A percentile compares a stretch with the other conserved stretches of the same genome.
phyloP scores from a whole-genome alignment of 2,888 invertebrate species.

The Hirtodrosophila cameraria region DNA sequence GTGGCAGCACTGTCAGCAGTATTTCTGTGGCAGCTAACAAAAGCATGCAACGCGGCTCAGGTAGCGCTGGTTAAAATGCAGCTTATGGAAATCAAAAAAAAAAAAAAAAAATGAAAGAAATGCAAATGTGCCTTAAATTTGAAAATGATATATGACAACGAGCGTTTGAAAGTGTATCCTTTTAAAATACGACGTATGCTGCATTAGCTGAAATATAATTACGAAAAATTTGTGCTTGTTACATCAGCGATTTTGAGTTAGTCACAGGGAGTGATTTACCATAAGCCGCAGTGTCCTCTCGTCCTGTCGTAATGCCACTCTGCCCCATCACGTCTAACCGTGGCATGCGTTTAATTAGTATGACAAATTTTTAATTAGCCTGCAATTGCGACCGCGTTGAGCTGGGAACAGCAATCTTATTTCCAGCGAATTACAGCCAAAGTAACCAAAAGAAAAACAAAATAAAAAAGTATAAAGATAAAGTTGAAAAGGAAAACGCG shows the following conservation, averaged over 20 bases:
- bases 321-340: constrained; percentile 34
- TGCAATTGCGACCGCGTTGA: constrained; percentile 63
- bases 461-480: too few relatives aligned
- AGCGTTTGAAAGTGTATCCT: not conserved
- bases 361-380: constrained; percentile 78
- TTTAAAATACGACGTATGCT: constrained; percentile 5
- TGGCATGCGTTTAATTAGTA: constrained; percentile 74
- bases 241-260: constrained; percentile 13
- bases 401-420: constrained; percentile 67
- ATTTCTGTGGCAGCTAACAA: constrained; percentile 36
- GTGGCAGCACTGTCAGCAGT: constrained; percentile 62
- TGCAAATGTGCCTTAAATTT: constrained; percentile 67
- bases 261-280: constrained; percentile 51
- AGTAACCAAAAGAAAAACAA: constrained; percentile 32
- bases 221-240: constrained; percentile 42
- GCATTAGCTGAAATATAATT: constrained; percentile 63
- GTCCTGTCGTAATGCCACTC: constrained; percentile 20
- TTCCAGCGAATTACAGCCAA: constrained; percentile 63
- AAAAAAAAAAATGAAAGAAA: constrained; percentile 35
- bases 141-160: constrained; percentile 56
- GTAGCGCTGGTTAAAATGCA: constrained; percentile 43
- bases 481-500: too few relatives aligned
- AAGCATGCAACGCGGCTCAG: constrained; percentile 41
- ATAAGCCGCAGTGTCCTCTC: constrained; percentile 39
- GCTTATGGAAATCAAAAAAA: too few relatives aligned